Evolutionary conservation across 2,797 vertebrate species (phyloP).

Genomic region (Gambelia wislizenii): DNA sequence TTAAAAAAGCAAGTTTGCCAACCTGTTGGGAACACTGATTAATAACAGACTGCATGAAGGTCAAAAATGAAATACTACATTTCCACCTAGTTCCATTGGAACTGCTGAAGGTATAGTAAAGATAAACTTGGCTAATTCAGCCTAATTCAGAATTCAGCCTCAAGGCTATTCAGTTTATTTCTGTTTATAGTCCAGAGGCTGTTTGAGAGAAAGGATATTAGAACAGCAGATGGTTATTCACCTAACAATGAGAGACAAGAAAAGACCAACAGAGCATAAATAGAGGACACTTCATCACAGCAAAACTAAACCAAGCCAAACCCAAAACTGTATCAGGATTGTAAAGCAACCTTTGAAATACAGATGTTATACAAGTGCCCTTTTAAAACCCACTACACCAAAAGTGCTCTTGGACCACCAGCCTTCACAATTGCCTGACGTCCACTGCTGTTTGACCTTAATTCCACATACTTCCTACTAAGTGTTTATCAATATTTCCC

Average conservation of each 20-base stretch:
- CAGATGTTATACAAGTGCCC: background rate
- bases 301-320: background rate
- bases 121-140: conserved; percentile 65
- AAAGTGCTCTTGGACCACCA: background rate
- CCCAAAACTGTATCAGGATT: background rate
- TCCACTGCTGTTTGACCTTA: background rate
- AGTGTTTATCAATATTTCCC: background rate
- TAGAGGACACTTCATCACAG: background rate
- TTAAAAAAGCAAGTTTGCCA: conserved; percentile 73
- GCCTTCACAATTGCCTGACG: background rate
- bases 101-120: conserved; percentile 47
- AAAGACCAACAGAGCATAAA: conserved; percentile 33
- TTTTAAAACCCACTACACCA: background rate
- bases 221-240: conserved; percentile 48
- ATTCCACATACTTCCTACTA: background rate
- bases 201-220: conserved; percentile 51
- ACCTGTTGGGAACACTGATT: conserved; percentile 67
- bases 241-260: conserved; percentile 55
- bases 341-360: conserved; percentile 2
- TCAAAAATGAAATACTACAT: conserved; percentile 66
- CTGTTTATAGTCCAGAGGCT: conserved; percentile 51
- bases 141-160: conserved; percentile 61
- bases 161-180: conserved; percentile 52
- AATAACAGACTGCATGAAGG: conserved; percentile 74
- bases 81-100: conserved; percentile 54